Percentiles rank a stretch among this genome's conserved stretches.
Evolutionary conservation across 2,888 invertebrate species (phyloP).

Genomic region (Lithophane semibrunnea): DNA sequence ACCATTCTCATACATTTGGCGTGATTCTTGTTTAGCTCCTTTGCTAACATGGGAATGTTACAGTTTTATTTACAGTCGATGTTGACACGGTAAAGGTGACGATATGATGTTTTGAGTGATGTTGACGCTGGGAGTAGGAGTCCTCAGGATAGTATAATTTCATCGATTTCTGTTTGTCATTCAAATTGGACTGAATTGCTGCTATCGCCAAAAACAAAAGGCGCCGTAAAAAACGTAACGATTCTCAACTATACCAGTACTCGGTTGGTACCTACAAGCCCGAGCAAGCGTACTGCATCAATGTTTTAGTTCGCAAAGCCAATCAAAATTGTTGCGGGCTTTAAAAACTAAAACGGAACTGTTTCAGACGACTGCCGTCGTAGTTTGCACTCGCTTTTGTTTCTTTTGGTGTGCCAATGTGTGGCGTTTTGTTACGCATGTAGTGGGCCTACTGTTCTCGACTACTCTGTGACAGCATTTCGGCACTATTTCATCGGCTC

Average conservation of each 20-base stretch:
- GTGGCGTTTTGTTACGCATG: conserved; percentile 17
- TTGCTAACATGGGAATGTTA: neutral
- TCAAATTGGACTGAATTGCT: neutral
- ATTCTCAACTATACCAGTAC: neutral
- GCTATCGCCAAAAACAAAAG: conserved; percentile 5
- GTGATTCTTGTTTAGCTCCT: neutral
- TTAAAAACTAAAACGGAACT: conserved; percentile 31
- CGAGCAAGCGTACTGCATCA: neutral
- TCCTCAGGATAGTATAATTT: neutral
- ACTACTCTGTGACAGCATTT: conserved; percentile 20
- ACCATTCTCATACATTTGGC: neutral
- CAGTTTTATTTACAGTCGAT: neutral
- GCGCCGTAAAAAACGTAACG: neutral
- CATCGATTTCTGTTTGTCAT: neutral
- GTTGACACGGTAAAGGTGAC: neutral
- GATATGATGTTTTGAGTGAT: neutral
- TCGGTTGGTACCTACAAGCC: neutral
- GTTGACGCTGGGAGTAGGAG: neutral
- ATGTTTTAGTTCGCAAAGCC: conserved; percentile 27
- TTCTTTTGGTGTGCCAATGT: conserved; percentile 17
- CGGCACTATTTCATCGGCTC: conserved; percentile 13
- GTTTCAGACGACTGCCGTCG: conserved; percentile 6
- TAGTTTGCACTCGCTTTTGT: conserved; percentile 47
- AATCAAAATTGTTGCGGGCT: conserved; percentile 31
- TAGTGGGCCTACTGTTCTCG: conserved; percentile 26